Conservation (phyloP, 2,113 vertebrate species). For the Acanthochromis polyacanthus region DNA sequence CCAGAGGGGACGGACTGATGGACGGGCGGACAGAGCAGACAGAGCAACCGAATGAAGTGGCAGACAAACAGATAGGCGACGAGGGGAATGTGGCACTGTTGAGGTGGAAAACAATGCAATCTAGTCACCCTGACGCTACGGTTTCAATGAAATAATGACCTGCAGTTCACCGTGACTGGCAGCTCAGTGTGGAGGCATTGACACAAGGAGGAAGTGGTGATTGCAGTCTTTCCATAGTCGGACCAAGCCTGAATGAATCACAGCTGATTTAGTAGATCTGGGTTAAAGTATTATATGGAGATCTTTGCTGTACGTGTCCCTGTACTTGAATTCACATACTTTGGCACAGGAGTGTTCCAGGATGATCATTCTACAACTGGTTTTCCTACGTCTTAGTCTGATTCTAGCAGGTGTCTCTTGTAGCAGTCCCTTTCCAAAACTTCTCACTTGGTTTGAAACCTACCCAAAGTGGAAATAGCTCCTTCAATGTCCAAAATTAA, state of each 20-base stretch:
- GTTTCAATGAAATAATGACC: constrained; percentile 73
- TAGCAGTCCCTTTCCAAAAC: constrained; percentile 20
- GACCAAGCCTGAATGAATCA: constrained; percentile 32
- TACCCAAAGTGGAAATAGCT: constrained; percentile 1
- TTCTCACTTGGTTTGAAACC: constrained; percentile 40
- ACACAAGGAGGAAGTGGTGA: constrained; percentile 44
- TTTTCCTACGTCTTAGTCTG: constrained; percentile 45
- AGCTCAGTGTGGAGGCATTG: constrained; percentile 20
- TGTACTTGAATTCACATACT: constrained; percentile 21
- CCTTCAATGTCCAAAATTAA: constrained; percentile 26
- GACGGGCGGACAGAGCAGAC: constrained; percentile 48
- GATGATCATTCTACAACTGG: constrained; percentile 28
- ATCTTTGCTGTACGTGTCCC: constrained; percentile 31
- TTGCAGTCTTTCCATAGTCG: constrained; percentile 38
- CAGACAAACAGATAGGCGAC: constrained; percentile 43
- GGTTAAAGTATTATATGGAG: constrained; percentile 50
- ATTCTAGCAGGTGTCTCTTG: constrained; percentile 29
- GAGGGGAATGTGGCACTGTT: constrained; percentile 34
- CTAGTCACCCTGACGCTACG: constrained; percentile 53
- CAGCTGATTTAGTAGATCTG: constrained; percentile 45
- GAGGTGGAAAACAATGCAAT: constrained; percentile 64
- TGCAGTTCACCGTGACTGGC: not conserved
- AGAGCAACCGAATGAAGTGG: constrained; percentile 48
- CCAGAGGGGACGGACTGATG: constrained; percentile 44
- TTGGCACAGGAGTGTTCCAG: not conserved